A percentile compares a stretch with the other conserved stretches of the same genome.
Evolutionary conservation across 2,797 vertebrate species (phyloP).

Genomic region (Mionectes olivaceus): DNA sequence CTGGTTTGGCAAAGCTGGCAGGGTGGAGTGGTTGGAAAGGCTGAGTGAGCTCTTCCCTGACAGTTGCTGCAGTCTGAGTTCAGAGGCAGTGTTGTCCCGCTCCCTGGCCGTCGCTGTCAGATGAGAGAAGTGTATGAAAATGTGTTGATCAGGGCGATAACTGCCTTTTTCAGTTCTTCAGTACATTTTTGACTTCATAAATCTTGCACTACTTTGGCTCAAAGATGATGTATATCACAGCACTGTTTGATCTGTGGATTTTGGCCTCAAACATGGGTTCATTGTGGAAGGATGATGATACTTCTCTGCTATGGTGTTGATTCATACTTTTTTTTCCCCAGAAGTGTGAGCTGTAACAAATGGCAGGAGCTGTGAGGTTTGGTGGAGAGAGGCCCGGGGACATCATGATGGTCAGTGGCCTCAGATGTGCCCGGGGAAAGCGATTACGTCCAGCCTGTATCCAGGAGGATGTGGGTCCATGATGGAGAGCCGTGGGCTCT

Average conservation of each 20-base stretch:
- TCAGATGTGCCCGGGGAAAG: rapidly evolving
- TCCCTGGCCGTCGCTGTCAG: neutral
- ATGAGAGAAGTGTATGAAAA: neutral
- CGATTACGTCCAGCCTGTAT: rapidly evolving
- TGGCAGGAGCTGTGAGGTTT: neutral
- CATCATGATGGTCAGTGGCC: neutral
- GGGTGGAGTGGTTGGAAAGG: rapidly evolving
- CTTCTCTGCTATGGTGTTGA: neutral
- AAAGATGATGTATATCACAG: neutral
- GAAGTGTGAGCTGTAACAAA: neutral
- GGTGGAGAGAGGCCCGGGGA: neutral
- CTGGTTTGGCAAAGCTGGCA: neutral
- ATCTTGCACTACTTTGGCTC: neutral
- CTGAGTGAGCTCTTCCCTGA: neutral
- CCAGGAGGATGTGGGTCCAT: neutral
- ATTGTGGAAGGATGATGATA: neutral
- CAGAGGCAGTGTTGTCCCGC: rapidly evolving
- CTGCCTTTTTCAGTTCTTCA: neutral
- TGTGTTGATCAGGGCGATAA: neutral
- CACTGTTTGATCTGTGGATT: neutral
- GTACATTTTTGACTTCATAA: neutral
- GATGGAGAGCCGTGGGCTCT: rapidly evolving
- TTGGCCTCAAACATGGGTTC: neutral
- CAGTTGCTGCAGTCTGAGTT: neutral
- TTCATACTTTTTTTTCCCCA: neutral